These are phyloP conservation scores for Petrolisthes cinctipes DNA, from an alignment of 2,888 invertebrate genomes.

Conservation along the genomic window DNA sequence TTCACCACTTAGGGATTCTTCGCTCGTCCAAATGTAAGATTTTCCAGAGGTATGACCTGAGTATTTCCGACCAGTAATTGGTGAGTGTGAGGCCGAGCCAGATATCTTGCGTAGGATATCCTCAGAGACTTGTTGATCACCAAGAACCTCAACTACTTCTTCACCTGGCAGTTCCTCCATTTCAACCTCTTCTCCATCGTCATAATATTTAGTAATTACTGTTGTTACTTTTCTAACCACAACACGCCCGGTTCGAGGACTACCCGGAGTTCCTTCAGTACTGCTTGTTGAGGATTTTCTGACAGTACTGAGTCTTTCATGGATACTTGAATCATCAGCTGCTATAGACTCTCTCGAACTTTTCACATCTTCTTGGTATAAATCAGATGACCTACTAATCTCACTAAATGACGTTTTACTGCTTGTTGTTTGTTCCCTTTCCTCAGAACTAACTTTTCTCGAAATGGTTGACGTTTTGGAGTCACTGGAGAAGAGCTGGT, in stretches of 20 bases:
- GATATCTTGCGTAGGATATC: constrained; percentile 63
- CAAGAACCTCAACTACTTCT: constrained; percentile 64
- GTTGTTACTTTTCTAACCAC: constrained; percentile 65
- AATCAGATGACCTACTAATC: constrained; percentile 28
- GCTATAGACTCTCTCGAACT: constrained; percentile 53
- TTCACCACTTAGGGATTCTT: constrained; percentile 57
- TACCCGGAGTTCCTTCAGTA: constrained; percentile 59
- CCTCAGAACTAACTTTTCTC: constrained; percentile 24
- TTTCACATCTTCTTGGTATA: constrained; percentile 43
- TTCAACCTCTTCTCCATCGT: constrained; percentile 65
- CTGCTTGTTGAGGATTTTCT: constrained; percentile 62
- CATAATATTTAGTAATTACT: constrained; percentile 65
- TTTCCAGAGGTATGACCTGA: constrained; percentile 43
- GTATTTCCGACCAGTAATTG: constrained; percentile 39
- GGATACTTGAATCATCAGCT: constrained; percentile 29
- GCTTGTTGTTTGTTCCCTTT: constrained; percentile 12
- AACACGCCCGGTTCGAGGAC: constrained; percentile 64
- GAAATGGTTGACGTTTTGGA: constrained; percentile 23
- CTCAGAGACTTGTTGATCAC: constrained; percentile 61
- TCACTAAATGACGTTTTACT: constrained; percentile 10
- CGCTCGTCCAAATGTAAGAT: constrained; percentile 56
- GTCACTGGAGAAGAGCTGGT: constrained; percentile 7
- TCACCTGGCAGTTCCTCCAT: constrained; percentile 63
- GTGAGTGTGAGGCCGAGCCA: constrained; percentile 60
- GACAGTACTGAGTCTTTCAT: constrained; percentile 41